phyloP scores from a whole-genome alignment of 1,140 invertebrate genomes.

The Brachionus asplanchnoidis region DNA sequence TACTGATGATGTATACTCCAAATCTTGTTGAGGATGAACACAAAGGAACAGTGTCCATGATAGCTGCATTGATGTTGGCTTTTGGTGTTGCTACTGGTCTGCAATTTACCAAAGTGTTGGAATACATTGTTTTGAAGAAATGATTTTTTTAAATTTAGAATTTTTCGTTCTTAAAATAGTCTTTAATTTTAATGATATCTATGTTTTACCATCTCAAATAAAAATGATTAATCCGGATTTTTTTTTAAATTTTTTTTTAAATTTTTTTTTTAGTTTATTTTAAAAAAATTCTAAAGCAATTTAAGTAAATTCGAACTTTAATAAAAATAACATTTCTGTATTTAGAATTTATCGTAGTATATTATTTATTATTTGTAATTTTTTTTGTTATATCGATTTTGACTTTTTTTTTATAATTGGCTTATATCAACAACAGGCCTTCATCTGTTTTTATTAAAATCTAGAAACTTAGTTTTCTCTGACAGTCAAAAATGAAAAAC shows the following conservation, averaged over 20 bases:
- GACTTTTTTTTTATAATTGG: too few species aligned
- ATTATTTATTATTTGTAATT: too few species aligned
- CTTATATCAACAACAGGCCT: too few species aligned
- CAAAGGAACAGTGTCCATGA: background rate
- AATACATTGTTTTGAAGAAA: background rate
- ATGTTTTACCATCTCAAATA: background rate
- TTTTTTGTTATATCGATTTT: too few species aligned
- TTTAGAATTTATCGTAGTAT: too few species aligned
- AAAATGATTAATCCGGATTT: background rate
- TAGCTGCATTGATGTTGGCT: slow-evolving; percentile 11
- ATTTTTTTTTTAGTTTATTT: background rate
- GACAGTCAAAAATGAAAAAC: too few species aligned
- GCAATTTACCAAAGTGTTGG: slow-evolving; percentile 30
- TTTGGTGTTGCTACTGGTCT: slow-evolving; percentile 36
- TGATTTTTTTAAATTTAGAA: background rate
- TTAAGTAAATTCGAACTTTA: background rate
- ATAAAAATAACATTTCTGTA: background rate
- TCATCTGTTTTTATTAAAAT: too few species aligned
- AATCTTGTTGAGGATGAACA: slow-evolving; percentile 8
- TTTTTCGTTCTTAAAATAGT: background rate
- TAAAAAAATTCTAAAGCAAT: background rate
- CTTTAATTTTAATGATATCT: background rate
- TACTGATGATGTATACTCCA: slow-evolving; percentile 41
- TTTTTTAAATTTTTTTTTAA: background rate
- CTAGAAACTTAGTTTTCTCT: too few species aligned